A percentile compares a stretch with the other conserved stretches of the same genome.
These are phyloP conservation scores for Enteromius argenteus DNA, from an alignment of 2,797 vertebrate species.

Conservation along the genomic window DNA sequence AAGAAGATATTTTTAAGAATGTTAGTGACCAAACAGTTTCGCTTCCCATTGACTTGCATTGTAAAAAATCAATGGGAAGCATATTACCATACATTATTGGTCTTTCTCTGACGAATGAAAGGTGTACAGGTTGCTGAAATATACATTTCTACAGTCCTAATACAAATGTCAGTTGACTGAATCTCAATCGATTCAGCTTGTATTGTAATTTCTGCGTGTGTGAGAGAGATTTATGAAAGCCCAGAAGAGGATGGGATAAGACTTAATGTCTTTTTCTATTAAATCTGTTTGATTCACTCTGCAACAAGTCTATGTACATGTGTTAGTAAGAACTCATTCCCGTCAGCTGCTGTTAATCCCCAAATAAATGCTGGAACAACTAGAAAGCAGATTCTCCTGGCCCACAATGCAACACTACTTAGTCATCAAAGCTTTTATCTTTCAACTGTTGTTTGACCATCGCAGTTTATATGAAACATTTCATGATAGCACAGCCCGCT, in stretches of 20 bases:
- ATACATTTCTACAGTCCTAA: conserved; percentile 64
- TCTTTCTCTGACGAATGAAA: not conserved
- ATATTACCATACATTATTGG: not conserved
- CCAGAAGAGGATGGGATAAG: conserved; percentile 42
- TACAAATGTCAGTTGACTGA: conserved; percentile 63
- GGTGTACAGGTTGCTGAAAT: not conserved
- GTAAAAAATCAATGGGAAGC: not conserved
- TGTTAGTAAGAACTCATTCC: conserved; percentile 38
- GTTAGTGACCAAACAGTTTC: not conserved
- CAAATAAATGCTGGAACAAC: conserved; percentile 4
- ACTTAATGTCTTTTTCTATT: conserved; percentile 43
- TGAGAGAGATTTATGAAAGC: conserved; percentile 32
- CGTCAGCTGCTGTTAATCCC: conserved; percentile 43
- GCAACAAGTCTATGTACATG: conserved; percentile 44
- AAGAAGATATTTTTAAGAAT: not conserved
- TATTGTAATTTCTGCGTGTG: conserved; percentile 40
- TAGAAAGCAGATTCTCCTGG: conserved; percentile 24
- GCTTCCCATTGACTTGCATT: not conserved
- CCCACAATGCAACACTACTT: conserved; percentile 21
- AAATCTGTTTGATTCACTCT: conserved; percentile 52
- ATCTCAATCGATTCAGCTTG: conserved; percentile 44
- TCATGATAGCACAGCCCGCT: not conserved
- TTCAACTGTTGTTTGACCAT: not conserved
- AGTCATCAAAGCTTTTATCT: conserved; percentile 35
- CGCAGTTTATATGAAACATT: not conserved